Percentiles rank a stretch among this genome's conserved stretches.
Evolutionary conservation across 2,888 invertebrate genomes (phyloP).

Genomic region (Lapara coniferarum): DNA sequence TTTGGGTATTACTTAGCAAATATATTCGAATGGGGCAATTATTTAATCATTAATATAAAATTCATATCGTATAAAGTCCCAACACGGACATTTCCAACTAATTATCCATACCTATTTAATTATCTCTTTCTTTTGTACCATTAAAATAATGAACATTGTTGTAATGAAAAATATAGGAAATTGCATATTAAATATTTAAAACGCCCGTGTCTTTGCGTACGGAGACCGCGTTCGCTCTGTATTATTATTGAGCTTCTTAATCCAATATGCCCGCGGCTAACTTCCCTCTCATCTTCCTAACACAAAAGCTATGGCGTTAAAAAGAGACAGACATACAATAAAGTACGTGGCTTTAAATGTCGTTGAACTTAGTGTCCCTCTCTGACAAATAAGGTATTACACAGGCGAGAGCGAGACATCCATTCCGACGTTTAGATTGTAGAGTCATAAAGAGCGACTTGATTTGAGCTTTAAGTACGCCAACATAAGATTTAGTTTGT

Average conservation of each 20-base stretch:
- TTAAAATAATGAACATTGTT: conserved; percentile 61
- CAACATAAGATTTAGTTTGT: conserved; percentile 36
- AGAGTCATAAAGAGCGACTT: conserved; percentile 30
- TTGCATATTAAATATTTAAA: conserved; percentile 82
- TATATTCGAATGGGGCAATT: conserved; percentile 11
- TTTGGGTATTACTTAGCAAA: not conserved
- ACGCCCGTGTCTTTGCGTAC: conserved; percentile 70
- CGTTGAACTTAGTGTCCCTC: conserved; percentile 59
- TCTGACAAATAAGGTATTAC: conserved; percentile 55
- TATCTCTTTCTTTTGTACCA: conserved; percentile 64
- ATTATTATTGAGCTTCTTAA: conserved; percentile 81
- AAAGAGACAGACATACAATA: conserved; percentile 52
- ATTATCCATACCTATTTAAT: conserved; percentile 61
- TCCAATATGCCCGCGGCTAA: conserved; percentile 57
- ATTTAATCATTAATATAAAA: conserved; percentile 33
- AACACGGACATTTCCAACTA: conserved; percentile 52
- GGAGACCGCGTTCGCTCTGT: conserved; percentile 77
- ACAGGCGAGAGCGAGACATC: conserved; percentile 67
- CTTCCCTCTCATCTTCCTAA: conserved; percentile 57
- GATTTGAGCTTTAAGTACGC: conserved; percentile 32
- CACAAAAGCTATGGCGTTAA: conserved; percentile 45
- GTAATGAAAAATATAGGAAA: conserved; percentile 75
- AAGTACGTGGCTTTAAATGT: conserved; percentile 42
- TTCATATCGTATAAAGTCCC: conserved; percentile 41
- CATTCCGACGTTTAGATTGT: conserved; percentile 63